These are phyloP conservation scores for Drosophila nigrodunni DNA, from an alignment of 1,140 invertebrate species.

Conservation along the genomic window DNA sequence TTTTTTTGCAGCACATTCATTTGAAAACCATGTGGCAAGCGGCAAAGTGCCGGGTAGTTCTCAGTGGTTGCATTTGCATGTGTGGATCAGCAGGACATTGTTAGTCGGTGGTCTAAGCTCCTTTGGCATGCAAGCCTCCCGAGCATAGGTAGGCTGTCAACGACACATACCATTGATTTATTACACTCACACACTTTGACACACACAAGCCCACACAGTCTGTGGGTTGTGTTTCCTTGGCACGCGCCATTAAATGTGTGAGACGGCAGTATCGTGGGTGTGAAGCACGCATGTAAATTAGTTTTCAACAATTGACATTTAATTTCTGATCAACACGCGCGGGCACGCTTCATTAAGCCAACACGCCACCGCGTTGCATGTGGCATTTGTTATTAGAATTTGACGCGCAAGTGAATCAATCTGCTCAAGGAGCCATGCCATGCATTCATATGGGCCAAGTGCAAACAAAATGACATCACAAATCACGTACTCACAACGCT, in stretches of 20 bases:
- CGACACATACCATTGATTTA: conserved; percentile 67
- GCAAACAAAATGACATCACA: conserved; percentile 72
- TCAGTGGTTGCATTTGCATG: conserved; percentile 43
- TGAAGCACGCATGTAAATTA: conserved; percentile 62
- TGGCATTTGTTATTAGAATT: conserved; percentile 73
- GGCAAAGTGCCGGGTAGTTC: conserved; percentile 17
- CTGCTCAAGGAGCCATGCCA: conserved; percentile 31
- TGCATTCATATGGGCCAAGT: conserved; percentile 39
- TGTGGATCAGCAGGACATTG: conserved; percentile 2
- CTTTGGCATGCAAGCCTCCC: conserved; percentile 35
- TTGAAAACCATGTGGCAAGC: conserved; percentile 21
- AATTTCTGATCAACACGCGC: conserved; percentile 83
- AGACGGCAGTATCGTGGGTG: neutral
- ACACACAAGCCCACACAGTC: neutral
- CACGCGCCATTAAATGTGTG: conserved; percentile 72
- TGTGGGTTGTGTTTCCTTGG: conserved; percentile 40
- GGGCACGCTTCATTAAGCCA: conserved; percentile 78
- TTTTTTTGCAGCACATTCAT: conserved; percentile 20
- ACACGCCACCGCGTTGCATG: conserved; percentile 74
- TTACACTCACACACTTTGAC: conserved; percentile 15
- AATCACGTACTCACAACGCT: conserved; percentile 68
- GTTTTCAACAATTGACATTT: conserved; percentile 83
- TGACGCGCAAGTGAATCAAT: conserved; percentile 31
- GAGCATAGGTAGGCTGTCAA: conserved; percentile 67
- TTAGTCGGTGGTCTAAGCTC: conserved; percentile 12